Conservation (phyloP, 2,797 vertebrate genomes). For the Tapirus indicus region DNA sequence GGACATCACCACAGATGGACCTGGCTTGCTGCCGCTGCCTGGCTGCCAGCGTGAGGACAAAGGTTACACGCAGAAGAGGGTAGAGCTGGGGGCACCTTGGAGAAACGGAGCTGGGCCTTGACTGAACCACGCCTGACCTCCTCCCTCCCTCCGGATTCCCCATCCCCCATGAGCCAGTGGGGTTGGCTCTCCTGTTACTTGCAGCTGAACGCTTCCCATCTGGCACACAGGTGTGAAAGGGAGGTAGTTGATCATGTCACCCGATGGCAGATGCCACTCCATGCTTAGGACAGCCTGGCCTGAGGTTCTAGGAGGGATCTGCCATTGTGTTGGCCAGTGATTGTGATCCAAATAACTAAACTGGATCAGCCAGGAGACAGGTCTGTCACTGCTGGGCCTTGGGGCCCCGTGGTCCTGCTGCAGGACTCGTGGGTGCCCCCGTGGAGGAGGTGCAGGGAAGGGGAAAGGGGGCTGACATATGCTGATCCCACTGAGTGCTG, state of each 20-base stretch:
- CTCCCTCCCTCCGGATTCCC: background rate
- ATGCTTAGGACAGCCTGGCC: background rate
- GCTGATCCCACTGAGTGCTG: background rate
- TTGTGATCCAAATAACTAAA: background rate
- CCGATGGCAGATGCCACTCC: too few relatives aligned
- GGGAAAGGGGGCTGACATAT: rapidly evolving
- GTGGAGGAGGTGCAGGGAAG: background rate
- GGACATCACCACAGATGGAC: background rate
- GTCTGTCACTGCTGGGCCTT: background rate
- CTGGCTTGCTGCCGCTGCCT: rapidly evolving
- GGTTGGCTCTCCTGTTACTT: background rate
- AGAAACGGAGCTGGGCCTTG: background rate
- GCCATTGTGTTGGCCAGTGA: too few relatives aligned
- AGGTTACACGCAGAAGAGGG: rapidly evolving
- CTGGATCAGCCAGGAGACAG: background rate
- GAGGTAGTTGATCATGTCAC: rapidly evolving
- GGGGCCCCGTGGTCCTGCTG: background rate
- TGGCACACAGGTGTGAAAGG: background rate
- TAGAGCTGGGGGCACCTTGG: background rate
- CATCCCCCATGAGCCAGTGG: rapidly evolving
- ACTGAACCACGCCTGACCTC: rapidly evolving
- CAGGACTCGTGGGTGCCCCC: background rate
- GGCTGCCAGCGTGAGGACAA: background rate
- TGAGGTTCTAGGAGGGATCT: background rate
- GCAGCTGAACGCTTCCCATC: rapidly evolving